Evolutionary conservation across 2,888 invertebrate genomes (phyloP).

Genomic region (Doris montereyensis): DNA sequence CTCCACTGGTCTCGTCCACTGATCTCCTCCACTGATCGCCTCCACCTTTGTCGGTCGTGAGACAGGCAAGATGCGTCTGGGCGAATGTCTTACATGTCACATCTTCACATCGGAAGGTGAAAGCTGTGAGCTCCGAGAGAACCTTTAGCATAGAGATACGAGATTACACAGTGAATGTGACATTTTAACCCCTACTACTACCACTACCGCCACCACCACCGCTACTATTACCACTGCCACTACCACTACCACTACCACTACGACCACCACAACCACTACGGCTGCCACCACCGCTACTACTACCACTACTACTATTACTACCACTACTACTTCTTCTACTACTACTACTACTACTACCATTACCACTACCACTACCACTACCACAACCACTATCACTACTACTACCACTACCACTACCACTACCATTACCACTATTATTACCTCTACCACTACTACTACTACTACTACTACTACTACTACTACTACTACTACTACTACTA

Average conservation of each 20-base stretch:
- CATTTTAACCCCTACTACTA: background rate
- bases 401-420: background rate
- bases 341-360: conserved; percentile 9
- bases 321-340: conserved; percentile 3
- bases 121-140: too few species aligned
- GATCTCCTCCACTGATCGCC: too few species aligned
- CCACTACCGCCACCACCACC: background rate
- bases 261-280: background rate
- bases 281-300: background rate
- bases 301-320: background rate
- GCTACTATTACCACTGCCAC: conserved; percentile 1
- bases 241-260: background rate
- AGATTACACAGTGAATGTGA: too few species aligned
- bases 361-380: conserved; percentile 3
- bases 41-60: too few species aligned
- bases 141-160: too few species aligned
- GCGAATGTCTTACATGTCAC: too few species aligned
- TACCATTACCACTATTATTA: background rate
- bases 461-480: conserved; percentile 10
- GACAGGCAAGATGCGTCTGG: too few species aligned
- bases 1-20: too few species aligned
- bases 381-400: background rate
- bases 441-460: background rate
- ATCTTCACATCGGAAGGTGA: too few species aligned
- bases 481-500: conserved; percentile 13